Conservation (phyloP, 2,888 invertebrate species). For the Carterocephalus palaemon region DNA sequence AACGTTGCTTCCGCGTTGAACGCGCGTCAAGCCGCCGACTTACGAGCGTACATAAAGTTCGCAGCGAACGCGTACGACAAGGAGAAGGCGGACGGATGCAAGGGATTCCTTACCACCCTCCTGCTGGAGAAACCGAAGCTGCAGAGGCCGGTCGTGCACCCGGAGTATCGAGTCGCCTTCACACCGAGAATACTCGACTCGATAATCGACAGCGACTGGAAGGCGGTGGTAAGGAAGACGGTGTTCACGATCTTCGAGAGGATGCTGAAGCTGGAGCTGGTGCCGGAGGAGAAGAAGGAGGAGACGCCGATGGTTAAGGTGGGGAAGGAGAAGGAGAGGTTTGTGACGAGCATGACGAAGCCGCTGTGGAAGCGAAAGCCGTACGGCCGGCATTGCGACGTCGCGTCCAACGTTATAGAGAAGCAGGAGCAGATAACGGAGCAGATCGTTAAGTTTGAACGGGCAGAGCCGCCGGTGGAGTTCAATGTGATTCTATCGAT, state of each 20-base stretch:
- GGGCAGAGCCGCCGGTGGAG: conserved; percentile 36
- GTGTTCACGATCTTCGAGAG: conserved; percentile 45
- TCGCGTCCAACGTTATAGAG: conserved; percentile 37
- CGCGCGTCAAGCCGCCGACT: conserved; percentile 40
- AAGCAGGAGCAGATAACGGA: conserved; percentile 48
- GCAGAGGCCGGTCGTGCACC: conserved; percentile 30
- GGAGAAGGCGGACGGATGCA: conserved; percentile 38
- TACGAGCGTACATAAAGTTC: conserved; percentile 46
- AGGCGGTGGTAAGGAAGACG: conserved; percentile 38
- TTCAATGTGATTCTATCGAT: conserved; percentile 45
- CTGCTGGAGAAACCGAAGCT: conserved; percentile 49
- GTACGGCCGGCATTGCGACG: conserved; percentile 35
- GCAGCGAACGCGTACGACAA: conserved; percentile 48
- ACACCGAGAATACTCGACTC: conserved; percentile 39
- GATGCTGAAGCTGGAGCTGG: conserved; percentile 45
- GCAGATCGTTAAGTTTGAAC: conserved; percentile 41
- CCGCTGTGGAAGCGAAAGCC: conserved; percentile 54
- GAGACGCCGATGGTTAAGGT: conserved; percentile 39
- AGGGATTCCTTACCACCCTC: conserved; percentile 43
- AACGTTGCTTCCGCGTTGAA: conserved; percentile 72
- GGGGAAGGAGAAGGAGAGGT: conserved; percentile 45
- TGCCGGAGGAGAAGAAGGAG: conserved; percentile 39
- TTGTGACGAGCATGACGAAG: conserved; percentile 38
- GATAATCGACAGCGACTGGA: conserved; percentile 50
- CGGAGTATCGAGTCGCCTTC: conserved; percentile 45